Evolutionary conservation across 2,888 invertebrate genomes (phyloP), one percentile per base, ranked within the genome.

Genomic region (Tenthredo amoena): DNA sequence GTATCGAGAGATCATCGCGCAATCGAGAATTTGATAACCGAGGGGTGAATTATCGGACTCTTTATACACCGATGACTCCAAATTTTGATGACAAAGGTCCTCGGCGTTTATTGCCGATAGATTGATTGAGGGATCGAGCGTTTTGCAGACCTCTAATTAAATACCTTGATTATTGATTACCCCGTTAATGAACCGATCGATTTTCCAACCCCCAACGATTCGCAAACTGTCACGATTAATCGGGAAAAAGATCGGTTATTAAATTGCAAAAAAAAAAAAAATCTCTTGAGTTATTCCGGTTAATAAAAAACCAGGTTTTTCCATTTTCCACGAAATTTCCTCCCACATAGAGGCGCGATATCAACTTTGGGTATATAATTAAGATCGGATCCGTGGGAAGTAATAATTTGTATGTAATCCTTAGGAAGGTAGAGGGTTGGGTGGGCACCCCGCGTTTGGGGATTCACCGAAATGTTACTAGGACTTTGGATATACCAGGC

Each of bases 391-490:
- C 18, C 18, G 76, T 55, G 40, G 81, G 81, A 62, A 62, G 81
- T 62, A 81, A 81, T 81, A 81, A 81, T 81, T 81, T 62, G 81
- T 40, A 62, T 37, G 40, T 81, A 81, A 81, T 81, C 81, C 81
- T 81, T 62, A 62, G 58, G 72, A 12, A 43, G 37, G 71, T 26
- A 43, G 40, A n/a, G 26, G 2, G 43, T 40, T 43, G 10, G 37
- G 1, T 18, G 18, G 6, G 6, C 55, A 55, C n/a, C 55, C 26
- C 4, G 47, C 55, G 79, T 55, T 31, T 55, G 10, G 81, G 81
- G 81, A 81, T 81, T 81, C 62, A 9, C 37, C 62, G 81, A 81
- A 81, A 81, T 62, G 81, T 81, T 81, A n/a, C 81, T 31, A 58
- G 37, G 40, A 62, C 50, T 31, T 55, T 37, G 81, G 81, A 81